Evolutionary conservation across 2,888 invertebrate genomes (phyloP).

Genomic region (Xylocampa areola): DNA sequence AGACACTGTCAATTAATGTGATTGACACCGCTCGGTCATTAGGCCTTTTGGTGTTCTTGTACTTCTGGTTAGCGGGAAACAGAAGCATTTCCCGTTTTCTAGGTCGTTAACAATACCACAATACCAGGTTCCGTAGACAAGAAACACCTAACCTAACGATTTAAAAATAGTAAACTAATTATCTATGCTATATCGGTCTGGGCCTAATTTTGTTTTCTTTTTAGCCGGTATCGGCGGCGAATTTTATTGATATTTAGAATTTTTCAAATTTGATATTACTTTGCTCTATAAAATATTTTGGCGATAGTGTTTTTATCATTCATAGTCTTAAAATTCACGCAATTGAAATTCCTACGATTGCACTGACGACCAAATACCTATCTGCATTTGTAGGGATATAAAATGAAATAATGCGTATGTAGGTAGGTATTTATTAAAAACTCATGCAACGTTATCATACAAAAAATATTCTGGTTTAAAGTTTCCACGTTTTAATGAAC

Average conservation of each 20-base stretch:
- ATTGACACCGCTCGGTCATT: conserved; percentile 87
- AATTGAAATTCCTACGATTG: neutral
- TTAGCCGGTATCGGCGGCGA: conserved; percentile 6
- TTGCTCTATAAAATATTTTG: neutral
- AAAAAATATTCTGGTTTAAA: conserved; percentile 11
- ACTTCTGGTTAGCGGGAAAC: conserved; percentile 59
- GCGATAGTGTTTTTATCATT: neutral
- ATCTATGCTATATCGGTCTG: conserved; percentile 13
- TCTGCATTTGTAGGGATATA: neutral
- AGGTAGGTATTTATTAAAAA: neutral
- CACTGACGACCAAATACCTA: neutral
- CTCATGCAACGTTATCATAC: neutral
- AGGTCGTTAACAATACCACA: conserved; percentile 58
- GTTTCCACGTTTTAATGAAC: conserved; percentile 14
- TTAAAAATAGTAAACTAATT: conserved; percentile 53
- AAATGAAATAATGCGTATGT: neutral
- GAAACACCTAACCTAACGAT: conserved; percentile 14
- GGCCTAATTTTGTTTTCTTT: neutral
- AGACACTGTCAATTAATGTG: conserved; percentile 87
- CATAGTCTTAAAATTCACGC: neutral
- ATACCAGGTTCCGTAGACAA: conserved; percentile 25
- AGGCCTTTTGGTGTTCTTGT: conserved; percentile 65
- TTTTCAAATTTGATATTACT: conserved; percentile 3
- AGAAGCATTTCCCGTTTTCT: conserved; percentile 64
- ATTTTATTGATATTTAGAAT: conserved; percentile 7